A percentile compares a stretch with the other conserved stretches of the same genome.
Conservation (phyloP, 2,113 vertebrate species). For the Circaetus cinerascens region DNA sequence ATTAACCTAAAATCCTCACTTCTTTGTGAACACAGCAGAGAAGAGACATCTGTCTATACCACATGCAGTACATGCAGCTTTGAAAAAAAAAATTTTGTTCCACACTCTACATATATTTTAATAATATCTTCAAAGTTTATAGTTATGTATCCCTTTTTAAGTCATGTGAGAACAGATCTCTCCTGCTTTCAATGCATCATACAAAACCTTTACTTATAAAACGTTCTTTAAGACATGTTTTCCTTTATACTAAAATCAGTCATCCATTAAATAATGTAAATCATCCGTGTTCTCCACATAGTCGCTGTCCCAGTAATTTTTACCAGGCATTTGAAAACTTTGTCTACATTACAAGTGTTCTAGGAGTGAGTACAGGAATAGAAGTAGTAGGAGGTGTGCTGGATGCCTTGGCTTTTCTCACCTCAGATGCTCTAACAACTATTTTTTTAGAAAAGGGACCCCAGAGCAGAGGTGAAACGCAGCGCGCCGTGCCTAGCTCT, state of each 20-base stretch:
- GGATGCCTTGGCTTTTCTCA: neutral
- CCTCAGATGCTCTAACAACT: neutral
- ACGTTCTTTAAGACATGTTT: neutral
- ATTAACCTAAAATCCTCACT: neutral
- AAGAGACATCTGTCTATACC: neutral
- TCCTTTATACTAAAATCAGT: neutral
- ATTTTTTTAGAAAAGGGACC: neutral
- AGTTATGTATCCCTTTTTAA: neutral
- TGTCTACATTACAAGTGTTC: neutral
- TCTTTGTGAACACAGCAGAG: neutral
- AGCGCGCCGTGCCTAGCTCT: neutral
- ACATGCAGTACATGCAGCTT: neutral
- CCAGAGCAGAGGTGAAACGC: neutral
- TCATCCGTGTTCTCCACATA: neutral
- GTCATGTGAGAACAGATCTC: neutral
- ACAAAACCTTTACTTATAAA: neutral
- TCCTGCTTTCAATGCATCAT: neutral
- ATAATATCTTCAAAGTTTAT: neutral
- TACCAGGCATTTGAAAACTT: neutral
- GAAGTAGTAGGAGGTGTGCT: neutral
- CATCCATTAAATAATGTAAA: neutral
- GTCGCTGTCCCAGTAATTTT: neutral
- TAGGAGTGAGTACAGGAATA: neutral
- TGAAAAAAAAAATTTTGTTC: neutral
- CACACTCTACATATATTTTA: neutral